These are phyloP conservation scores for Tyrannus savana DNA, from an alignment of 2,113 vertebrate species.

Conservation along the genomic window DNA sequence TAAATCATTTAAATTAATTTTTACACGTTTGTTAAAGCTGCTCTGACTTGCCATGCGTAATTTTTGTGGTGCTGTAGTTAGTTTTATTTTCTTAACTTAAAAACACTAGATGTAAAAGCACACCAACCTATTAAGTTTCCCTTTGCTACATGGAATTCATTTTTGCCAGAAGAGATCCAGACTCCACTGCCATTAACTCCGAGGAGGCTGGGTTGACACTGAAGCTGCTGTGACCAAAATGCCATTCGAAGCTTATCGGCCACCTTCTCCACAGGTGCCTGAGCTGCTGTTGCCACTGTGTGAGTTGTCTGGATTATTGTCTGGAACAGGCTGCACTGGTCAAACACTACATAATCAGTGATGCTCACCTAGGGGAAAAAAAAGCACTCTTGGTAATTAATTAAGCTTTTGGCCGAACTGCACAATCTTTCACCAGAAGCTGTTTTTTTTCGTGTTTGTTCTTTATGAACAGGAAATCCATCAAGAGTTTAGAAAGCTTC, in stretches of 20 bases:
- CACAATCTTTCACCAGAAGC: not conserved
- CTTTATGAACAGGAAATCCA: not conserved
- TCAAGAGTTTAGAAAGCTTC: not conserved
- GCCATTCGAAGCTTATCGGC: slow-evolving; percentile 88
- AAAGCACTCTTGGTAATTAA: not conserved
- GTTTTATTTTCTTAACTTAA: not conserved
- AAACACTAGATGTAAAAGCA: not conserved
- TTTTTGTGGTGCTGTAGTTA: not conserved
- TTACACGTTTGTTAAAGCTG: not conserved
- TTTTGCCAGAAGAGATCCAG: slow-evolving; percentile 95
- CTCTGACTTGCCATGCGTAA: not conserved
- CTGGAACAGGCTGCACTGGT: slow-evolving; percentile 94
- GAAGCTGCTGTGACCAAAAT: slow-evolving; percentile 93
- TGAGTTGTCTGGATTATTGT: slow-evolving; percentile 93
- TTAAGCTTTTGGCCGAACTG: not conserved
- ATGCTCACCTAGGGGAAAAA: slow-evolving; percentile 85
- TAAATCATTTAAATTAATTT: not conserved
- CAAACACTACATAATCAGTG: slow-evolving; percentile 96
- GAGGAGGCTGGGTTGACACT: slow-evolving; percentile 91
- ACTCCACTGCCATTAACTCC: slow-evolving; percentile 86
- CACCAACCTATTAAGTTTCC: slow-evolving; percentile 88
- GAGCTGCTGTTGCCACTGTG: slow-evolving; percentile 88
- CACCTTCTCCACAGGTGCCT: slow-evolving; percentile 91
- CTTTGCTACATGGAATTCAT: slow-evolving; percentile 92
- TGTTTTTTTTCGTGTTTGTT: not conserved